Percentiles rank a stretch among this genome's conserved stretches.
Evolutionary conservation across 2,888 invertebrate species (phyloP).

Genomic region (Ectemnius continuus): DNA sequence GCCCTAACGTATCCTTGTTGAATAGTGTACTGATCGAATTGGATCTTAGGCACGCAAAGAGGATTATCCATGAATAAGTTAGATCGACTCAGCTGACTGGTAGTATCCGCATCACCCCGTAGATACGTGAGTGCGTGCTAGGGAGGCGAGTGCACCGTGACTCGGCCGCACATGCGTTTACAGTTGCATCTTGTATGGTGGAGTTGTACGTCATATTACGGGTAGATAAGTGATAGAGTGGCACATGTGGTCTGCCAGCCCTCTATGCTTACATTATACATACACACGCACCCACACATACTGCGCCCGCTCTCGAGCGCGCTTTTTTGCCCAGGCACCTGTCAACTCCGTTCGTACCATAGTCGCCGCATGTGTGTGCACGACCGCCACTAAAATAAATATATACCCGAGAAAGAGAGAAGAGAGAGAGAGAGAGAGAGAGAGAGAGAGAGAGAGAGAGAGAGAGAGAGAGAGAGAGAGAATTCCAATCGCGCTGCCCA

Average conservation of each 20-base stretch:
- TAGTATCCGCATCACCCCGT: constrained; percentile 33
- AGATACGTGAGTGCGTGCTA: not conserved
- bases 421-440: constrained; percentile 54
- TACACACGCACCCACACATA: constrained; percentile 38
- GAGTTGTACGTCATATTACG: constrained; percentile 70
- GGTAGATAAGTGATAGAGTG: constrained; percentile 74
- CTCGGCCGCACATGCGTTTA: constrained; percentile 27
- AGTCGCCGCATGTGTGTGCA: constrained; percentile 71
- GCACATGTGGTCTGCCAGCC: constrained; percentile 77
- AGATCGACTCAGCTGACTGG: too few relatives aligned
- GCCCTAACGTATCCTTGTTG: too few relatives aligned
- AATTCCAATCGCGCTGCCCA: constrained; percentile 70
- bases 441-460: constrained; percentile 54
- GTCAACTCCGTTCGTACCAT: constrained; percentile 73
- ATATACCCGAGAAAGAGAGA: constrained; percentile 54
- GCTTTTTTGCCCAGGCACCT: constrained; percentile 75
- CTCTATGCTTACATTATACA: constrained; percentile 72
- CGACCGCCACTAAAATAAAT: constrained; percentile 72
- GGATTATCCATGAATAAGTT: too few relatives aligned
- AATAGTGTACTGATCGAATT: too few relatives aligned
- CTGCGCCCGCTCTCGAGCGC: constrained; percentile 56
- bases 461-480: constrained; percentile 54
- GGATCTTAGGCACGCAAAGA: too few relatives aligned
- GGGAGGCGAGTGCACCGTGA: constrained; percentile 24
- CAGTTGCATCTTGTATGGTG: constrained; percentile 59